phyloP scores from a whole-genome alignment of 2,888 invertebrate species.

The Ischnura elegans region DNA sequence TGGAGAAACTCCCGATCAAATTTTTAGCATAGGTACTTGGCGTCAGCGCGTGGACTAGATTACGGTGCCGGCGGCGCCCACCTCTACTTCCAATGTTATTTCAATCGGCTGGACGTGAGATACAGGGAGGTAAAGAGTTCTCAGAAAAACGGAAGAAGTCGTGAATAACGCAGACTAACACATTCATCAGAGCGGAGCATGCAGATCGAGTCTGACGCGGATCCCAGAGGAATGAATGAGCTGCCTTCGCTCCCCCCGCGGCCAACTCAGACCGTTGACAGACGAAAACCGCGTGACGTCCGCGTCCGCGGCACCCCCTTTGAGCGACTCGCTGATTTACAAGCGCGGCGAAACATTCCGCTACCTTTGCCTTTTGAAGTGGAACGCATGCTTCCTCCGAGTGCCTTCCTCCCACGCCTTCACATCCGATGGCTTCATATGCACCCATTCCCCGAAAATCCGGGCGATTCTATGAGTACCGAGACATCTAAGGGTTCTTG shows the following conservation, averaged over 20 bases:
- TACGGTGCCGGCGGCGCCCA: too few relatives aligned
- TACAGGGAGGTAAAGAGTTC: neutral
- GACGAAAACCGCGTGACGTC: neutral
- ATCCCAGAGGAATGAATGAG: neutral
- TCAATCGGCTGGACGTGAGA: neutral
- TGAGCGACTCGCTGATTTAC: neutral
- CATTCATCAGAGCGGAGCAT: neutral
- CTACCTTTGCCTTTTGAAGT: neutral
- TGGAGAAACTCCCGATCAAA: too few relatives aligned
- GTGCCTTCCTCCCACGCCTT: too few relatives aligned
- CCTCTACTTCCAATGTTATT: neutral
- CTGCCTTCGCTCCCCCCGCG: neutral
- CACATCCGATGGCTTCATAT: too few relatives aligned
- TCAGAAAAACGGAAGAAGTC: neutral
- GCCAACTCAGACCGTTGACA: neutral
- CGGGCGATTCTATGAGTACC: too few relatives aligned
- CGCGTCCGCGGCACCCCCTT: slow-evolving; percentile 7
- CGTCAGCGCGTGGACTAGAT: too few relatives aligned
- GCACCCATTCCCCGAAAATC: too few relatives aligned
- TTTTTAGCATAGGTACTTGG: too few relatives aligned
- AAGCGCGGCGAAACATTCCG: too few relatives aligned
- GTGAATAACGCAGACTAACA: neutral
- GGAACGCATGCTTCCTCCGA: too few relatives aligned
- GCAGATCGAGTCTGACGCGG: neutral
- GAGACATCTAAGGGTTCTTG: too few relatives aligned